Evolutionary conservation across 2,113 vertebrate species (phyloP).

Genomic region (Aegypius monachus): DNA sequence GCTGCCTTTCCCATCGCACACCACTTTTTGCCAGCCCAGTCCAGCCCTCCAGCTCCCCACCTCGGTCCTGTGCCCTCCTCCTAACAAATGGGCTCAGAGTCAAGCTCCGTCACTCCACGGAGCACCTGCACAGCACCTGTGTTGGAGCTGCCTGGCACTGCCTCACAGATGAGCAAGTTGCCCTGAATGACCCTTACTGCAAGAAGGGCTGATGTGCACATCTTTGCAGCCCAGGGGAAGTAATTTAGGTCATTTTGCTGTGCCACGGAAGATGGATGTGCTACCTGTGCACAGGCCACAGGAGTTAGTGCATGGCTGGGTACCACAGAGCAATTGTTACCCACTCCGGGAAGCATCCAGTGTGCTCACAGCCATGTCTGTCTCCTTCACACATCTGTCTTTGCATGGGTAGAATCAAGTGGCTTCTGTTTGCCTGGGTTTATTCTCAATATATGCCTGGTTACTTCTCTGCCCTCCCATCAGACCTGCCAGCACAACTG

Average conservation of each 20-base stretch:
- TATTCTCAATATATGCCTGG: background rate
- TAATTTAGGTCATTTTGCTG: background rate
- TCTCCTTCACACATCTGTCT: background rate
- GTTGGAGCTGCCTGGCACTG: background rate
- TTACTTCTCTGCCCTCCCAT: background rate
- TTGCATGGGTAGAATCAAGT: background rate
- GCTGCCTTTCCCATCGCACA: background rate
- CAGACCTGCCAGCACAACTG: background rate
- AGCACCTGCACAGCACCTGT: background rate
- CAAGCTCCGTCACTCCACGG: accelerated
- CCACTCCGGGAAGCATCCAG: background rate
- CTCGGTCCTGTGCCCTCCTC: background rate
- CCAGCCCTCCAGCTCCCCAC: background rate
- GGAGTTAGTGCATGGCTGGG: background rate
- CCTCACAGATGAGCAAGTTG: background rate
- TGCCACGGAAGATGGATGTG: background rate
- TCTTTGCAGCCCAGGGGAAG: background rate
- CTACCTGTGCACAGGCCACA: background rate
- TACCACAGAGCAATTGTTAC: background rate
- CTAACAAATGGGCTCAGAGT: background rate
- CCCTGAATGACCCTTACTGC: background rate
- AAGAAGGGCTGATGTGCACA: background rate
- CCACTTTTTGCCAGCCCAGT: background rate
- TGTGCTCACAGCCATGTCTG: background rate
- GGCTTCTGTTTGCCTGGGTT: background rate